Conservation (phyloP, 2,888 invertebrate species). For the Sesia apiformis region DNA sequence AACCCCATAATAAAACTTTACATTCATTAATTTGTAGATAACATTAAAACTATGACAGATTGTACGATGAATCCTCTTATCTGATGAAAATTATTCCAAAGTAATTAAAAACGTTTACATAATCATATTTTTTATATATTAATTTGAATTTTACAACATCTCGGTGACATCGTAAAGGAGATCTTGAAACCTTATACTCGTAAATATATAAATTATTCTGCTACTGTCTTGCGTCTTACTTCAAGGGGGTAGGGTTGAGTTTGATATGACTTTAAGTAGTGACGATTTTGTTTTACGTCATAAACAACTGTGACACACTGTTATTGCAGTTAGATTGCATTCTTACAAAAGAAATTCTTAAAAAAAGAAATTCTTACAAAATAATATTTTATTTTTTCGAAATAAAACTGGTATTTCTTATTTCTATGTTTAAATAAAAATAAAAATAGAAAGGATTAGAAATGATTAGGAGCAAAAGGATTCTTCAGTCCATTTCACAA, state of each 20-base stretch:
- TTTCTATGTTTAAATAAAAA: no score
- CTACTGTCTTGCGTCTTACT: neutral
- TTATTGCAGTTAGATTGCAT: neutral
- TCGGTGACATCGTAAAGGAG: conserved; percentile 4
- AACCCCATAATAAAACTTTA: neutral
- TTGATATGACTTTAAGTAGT: neutral
- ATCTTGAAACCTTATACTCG: conserved; percentile 3
- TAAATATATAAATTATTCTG: neutral
- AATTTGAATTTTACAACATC: conserved; percentile 4
- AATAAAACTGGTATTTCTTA: no score
- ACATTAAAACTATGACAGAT: neutral
- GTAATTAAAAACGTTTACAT: neutral
- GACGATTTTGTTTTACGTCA: neutral
- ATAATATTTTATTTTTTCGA: neutral
- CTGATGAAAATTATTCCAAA: neutral
- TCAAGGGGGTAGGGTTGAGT: neutral
- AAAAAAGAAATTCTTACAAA: neutral
- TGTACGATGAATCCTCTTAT: neutral
- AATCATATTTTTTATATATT: conserved; percentile 3
- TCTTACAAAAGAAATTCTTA: neutral
- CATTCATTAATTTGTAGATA: neutral
- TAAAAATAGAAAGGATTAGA: no score
- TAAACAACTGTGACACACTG: conserved; percentile 1
- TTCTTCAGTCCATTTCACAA: no score
- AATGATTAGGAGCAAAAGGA: no score